Conservation (phyloP, 2,113 vertebrate species). For the Osmerus mordax region DNA sequence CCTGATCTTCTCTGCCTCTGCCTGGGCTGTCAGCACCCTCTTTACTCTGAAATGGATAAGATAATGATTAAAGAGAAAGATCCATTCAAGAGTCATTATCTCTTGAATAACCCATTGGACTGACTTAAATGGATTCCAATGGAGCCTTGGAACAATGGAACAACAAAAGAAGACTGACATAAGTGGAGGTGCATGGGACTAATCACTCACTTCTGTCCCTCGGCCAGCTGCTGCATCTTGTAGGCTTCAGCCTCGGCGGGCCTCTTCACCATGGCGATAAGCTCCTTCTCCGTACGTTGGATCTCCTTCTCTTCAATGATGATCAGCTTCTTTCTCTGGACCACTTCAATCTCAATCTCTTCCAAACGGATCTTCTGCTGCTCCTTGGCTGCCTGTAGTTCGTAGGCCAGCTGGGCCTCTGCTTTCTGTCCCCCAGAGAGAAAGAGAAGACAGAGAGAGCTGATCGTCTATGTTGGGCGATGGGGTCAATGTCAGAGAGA, state of each 20-base stretch:
- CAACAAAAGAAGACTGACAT: background rate
- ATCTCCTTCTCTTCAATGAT: constrained; percentile 89
- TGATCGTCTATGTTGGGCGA: background rate
- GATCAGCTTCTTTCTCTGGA: constrained; percentile 92
- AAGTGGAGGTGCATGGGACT: too few relatives aligned
- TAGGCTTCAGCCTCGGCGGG: constrained; percentile 92
- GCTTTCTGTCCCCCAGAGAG: constrained; percentile 75
- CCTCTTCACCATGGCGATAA: constrained; percentile 80
- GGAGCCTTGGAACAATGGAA: background rate
- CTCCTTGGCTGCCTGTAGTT: constrained; percentile 91
- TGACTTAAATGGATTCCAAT: too few relatives aligned
- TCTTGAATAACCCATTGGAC: too few relatives aligned
- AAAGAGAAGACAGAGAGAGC: background rate
- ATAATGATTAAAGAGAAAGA: background rate
- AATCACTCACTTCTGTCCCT: constrained; percentile 85
- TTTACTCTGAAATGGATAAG: constrained; percentile 72
- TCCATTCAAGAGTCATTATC: background rate
- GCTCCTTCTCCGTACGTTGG: constrained; percentile 84
- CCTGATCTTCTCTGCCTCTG: constrained; percentile 88
- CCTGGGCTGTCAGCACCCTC: constrained; percentile 86
- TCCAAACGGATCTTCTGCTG: constrained; percentile 96
- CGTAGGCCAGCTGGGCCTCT: constrained; percentile 89
- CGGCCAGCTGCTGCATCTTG: constrained; percentile 87
- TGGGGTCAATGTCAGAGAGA: background rate
- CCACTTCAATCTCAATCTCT: constrained; percentile 90